Evolutionary conservation across 1,140 invertebrate genomes (phyloP), one percentile per base, ranked within the genome.

Genomic region (Odontomachus brunneus): DNA sequence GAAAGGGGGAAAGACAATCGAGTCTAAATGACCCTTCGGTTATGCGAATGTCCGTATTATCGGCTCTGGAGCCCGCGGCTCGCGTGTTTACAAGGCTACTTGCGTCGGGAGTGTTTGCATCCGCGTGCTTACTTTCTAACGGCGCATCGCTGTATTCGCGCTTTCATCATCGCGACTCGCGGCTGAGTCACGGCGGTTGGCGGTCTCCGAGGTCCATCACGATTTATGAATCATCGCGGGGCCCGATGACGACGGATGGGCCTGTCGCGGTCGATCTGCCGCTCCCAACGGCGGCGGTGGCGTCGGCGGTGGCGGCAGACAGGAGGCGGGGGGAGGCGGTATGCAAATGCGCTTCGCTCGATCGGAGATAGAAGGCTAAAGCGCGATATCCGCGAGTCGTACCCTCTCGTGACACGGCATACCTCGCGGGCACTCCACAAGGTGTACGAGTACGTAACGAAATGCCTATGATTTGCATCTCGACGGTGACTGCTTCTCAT

Each of bases 161-260:
- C 78, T 86, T 83, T 87, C 75, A 26, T 71, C 63, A 69, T 80
- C 72, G 72, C 66, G 38, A n/a, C 53, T 53, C 66, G 51, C 48
- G 73, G 57, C 7, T 88, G 86, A 88, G 57, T 88, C 86, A 88
- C 82, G 62, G 29, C 17, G 38, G 49, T 71, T 66, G 60, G 44
- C 73, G 38, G 26, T 60, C 55, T 48, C 51, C 59, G 44, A 51
- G 55, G n/a, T 48, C 49, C 48, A 62, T 60, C 44, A 38, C n/a
- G 82, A 55, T 51, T 69, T 44, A 60, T 87, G 85, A 87, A 67
- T 88, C 86, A 88, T 86, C 84, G 72, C 12, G 44, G 19, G 22
- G 4, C 5, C 48, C 51, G 74, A 87, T 85, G 83, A 86, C 51
- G 80, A 81, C 15, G 63, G 44, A 71, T 48, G 15, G 67, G 82